Base-by-base conservation (phyloP, 2,797 vertebrate species). In the Sebastes melanostomus region DNA sequence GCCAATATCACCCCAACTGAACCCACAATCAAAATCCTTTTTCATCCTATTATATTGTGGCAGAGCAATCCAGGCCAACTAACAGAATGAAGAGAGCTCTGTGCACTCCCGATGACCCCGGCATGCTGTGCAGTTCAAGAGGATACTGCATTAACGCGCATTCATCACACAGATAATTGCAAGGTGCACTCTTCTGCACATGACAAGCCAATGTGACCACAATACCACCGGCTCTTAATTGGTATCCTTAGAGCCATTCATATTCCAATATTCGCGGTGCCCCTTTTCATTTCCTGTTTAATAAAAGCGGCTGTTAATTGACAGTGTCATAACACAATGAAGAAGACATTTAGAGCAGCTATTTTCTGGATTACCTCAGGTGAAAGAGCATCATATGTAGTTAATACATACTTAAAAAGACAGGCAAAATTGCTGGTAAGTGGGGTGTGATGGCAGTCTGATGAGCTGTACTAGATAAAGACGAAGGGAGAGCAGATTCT, bases 161-260 rank as follows among this genome's bases (percentile, higher is more conserved):
- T 93, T 93, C 91, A 93, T 94, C 90, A 91, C 84, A 78, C 61
- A 73, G 86, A 91, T 94, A 94, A 94, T 92, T 91, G 88, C 86
- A 30, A 77, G 83, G 82, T 77, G 65, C 66, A 75, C 73, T 85
- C 87, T 82, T 82, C 79, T n/a, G 69, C 91, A 87, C 80, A 90
- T 84, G 90, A 90, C 88, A 92, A 80, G 87, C 72, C 89, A 86
- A 83, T 86, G 81, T 86, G 87, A 86, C 83, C 87, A 87, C 78
- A 70, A 75, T 62, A 73, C 68, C 80, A 82, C 80, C 1, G 6
- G 68, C 66, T 81, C 78, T 78, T 93, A 91, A 93, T 92, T 93
- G 86, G 85, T 89, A 91, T 92, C 85, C 84, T 78, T 69, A 34
- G 62, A 92, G 81, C 75, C 66, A 85, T 91, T 91, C 82, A 86